Evolutionary conservation across 2,888 invertebrate species (phyloP).

Genomic region (Pseudanteris insignis): DNA sequence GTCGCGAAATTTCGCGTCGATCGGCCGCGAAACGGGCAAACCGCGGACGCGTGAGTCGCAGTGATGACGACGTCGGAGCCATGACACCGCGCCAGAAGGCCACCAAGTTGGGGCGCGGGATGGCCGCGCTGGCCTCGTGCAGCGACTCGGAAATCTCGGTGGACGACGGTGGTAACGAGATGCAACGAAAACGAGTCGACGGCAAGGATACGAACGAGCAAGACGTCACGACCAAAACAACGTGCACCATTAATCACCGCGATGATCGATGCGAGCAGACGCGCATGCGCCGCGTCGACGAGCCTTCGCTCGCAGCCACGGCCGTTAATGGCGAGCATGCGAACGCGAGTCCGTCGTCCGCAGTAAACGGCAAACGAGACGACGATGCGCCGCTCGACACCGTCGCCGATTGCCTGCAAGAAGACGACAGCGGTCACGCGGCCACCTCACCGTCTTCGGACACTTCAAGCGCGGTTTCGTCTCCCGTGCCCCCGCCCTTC

Average conservation of each 20-base stretch:
- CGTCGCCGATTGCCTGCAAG: constrained; percentile 14
- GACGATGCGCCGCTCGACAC: constrained; percentile 6
- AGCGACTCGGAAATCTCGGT: constrained; percentile 39
- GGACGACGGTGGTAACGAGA: constrained; percentile 47
- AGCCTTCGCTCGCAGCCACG: constrained; percentile 45
- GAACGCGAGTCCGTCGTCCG: constrained; percentile 27
- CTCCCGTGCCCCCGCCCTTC: constrained; percentile 18
- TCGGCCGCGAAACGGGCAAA: constrained; percentile 56
- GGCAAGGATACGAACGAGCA: constrained; percentile 13
- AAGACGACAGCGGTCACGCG: constrained; percentile 38
- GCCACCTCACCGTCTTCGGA: constrained; percentile 22
- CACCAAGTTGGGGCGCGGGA: constrained; percentile 20
- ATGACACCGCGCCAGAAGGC: constrained; percentile 52
- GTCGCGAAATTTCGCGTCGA: constrained; percentile 52
- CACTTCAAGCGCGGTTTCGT: constrained; percentile 36
- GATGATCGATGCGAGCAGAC: constrained; percentile 50
- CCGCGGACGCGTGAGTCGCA: constrained; percentile 4
- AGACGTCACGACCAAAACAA: constrained; percentile 9
- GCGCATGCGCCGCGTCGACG: constrained; percentile 55
- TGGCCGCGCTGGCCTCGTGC: constrained; percentile 47
- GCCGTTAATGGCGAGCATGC: constrained; percentile 49
- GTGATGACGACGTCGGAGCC: constrained; percentile 14
- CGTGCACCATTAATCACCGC: constrained; percentile 39
- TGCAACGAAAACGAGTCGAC: constrained; percentile 63
- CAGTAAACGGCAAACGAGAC: constrained; percentile 51